Evolutionary conservation across 2,113 vertebrate genomes (phyloP).

Genomic region (Trematocara marginatum): DNA sequence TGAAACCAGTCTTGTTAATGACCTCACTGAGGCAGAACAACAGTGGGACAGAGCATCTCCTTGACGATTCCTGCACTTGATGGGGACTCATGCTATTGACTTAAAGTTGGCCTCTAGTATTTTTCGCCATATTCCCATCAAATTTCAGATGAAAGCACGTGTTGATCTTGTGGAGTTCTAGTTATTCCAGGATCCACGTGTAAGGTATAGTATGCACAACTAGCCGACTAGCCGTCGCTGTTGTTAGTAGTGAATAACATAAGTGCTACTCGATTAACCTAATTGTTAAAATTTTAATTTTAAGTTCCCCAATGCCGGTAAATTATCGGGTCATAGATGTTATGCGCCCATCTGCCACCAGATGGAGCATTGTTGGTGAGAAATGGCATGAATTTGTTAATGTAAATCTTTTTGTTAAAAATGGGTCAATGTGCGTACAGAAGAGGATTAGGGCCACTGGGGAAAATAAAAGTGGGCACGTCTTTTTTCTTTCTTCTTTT

Average conservation of each 20-base stretch:
- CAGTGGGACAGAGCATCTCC: background rate
- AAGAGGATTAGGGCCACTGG: no score
- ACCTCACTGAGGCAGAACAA: background rate
- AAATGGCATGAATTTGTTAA: background rate
- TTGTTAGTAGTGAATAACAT: background rate
- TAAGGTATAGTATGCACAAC: background rate
- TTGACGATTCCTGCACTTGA: rapidly evolving
- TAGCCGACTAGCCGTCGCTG: rapidly evolving
- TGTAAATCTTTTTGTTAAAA: rapidly evolving
- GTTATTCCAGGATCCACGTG: background rate
- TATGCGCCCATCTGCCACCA: background rate
- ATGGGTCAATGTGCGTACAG: rapidly evolving
- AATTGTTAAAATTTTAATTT: rapidly evolving
- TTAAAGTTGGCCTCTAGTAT: background rate
- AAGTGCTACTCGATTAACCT: background rate
- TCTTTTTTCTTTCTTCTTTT: no score
- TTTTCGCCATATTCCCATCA: background rate
- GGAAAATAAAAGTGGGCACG: no score
- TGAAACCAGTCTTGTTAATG: background rate
- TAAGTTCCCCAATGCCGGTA: rapidly evolving
- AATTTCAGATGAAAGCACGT: background rate
- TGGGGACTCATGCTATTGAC: background rate
- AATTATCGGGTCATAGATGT: background rate
- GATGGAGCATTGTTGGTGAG: background rate
- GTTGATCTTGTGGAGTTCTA: background rate